A percentile compares a stretch with the other conserved stretches of the same genome.
Evolutionary conservation across 2,888 invertebrate genomes (phyloP).

Genomic region (Neoaliturus tenellus): DNA sequence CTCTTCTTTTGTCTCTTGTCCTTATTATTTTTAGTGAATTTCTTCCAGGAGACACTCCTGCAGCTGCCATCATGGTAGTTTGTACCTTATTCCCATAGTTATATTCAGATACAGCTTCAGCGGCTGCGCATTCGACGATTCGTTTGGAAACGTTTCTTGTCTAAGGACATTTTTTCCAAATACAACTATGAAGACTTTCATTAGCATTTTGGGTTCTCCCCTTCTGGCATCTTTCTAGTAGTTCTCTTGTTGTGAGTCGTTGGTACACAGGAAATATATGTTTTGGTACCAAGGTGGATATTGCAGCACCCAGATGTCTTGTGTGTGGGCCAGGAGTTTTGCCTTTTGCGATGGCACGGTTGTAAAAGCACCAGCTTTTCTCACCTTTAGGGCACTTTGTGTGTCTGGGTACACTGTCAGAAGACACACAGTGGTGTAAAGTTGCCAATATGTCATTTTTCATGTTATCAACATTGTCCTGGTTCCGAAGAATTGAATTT

Average conservation of each 20-base stretch:
- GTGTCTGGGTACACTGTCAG: slow-evolving; percentile 16
- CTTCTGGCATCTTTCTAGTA: neutral
- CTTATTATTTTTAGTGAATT: neutral
- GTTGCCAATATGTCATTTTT: neutral
- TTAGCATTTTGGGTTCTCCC: slow-evolving; percentile 9
- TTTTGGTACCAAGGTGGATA: neutral
- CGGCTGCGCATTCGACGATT: neutral
- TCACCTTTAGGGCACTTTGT: slow-evolving; percentile 21
- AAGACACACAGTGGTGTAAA: slow-evolving; percentile 1
- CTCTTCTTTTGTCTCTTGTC: neutral
- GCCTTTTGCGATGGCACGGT: neutral
- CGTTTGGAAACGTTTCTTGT: neutral
- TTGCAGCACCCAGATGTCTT: neutral
- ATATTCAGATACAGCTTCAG: neutral
- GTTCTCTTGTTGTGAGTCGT: neutral
- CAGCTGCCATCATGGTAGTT: neutral
- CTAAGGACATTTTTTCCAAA: neutral
- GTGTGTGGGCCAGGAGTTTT: neutral
- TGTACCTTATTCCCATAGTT: neutral
- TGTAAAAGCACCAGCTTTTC: slow-evolving; percentile 34
- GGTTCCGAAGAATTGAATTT: neutral
- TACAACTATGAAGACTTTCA: slow-evolving; percentile 18
- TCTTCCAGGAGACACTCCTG: neutral
- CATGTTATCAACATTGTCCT: neutral
- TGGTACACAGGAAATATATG: slow-evolving; percentile 9